Evolutionary conservation across 2,888 invertebrate genomes (phyloP).

Genomic region (Leptothorax acervorum): DNA sequence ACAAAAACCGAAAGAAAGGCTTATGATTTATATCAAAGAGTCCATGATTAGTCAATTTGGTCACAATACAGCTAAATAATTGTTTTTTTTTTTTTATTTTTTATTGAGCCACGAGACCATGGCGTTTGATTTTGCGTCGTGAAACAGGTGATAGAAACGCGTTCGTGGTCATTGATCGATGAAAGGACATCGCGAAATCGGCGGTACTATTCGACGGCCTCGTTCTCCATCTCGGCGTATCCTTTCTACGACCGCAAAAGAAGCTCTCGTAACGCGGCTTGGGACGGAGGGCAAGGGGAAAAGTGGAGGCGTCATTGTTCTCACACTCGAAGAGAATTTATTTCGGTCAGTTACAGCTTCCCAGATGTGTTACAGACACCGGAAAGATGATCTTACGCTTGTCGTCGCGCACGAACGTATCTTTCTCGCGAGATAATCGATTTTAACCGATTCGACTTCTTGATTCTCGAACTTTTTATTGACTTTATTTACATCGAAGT

Average conservation of each 20-base stretch:
- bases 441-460: neutral
- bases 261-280: slow-evolving; percentile 46
- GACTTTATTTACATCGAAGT: slow-evolving; percentile 27
- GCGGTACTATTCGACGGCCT: slow-evolving; percentile 65
- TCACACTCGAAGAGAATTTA: slow-evolving; percentile 1
- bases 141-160: neutral
- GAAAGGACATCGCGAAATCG: neutral
- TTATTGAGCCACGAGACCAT: neutral
- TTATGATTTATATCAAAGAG: neutral
- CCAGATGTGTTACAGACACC: neutral
- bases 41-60: neutral
- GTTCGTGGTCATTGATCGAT: slow-evolving; percentile 27
- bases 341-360: neutral
- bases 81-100: neutral
- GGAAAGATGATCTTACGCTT: neutral
- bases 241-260: slow-evolving; percentile 61
- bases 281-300: neutral
- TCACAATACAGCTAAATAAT: neutral
- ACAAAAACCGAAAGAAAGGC: neutral
- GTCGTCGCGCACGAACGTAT: neutral
- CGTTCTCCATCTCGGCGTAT: slow-evolving; percentile 67
- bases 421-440: neutral
- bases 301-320: slow-evolving; percentile 66
- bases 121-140: neutral
- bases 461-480: slow-evolving; percentile 10